These are phyloP conservation scores for Sprattus sprattus DNA, from an alignment of 2,113 vertebrate genomes.

Conservation along the genomic window DNA sequence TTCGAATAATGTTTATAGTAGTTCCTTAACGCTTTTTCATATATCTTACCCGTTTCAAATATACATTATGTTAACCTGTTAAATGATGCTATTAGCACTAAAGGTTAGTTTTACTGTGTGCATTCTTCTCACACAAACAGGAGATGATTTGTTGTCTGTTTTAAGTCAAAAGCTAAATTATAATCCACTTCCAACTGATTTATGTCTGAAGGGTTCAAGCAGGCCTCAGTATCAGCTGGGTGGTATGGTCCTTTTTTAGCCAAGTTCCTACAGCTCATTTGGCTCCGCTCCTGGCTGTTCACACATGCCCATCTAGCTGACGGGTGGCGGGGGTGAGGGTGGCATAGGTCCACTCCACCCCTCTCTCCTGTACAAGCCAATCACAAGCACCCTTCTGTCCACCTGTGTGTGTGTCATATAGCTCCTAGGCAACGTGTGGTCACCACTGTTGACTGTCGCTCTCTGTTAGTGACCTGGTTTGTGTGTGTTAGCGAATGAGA, in stretches of 20 bases:
- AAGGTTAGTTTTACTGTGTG: neutral
- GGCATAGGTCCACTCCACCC: neutral
- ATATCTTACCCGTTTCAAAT: neutral
- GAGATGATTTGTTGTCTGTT: neutral
- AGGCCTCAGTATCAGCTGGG: constrained; percentile 91
- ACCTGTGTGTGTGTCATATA: constrained; percentile 38
- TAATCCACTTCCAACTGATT: constrained; percentile 66
- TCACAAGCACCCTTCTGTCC: constrained; percentile 58
- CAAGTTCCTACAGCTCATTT: constrained; percentile 72
- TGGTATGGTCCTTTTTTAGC: constrained; percentile 84
- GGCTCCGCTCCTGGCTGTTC: constrained; percentile 80
- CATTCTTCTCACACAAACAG: neutral
- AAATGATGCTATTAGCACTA: neutral
- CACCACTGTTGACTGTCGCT: constrained; percentile 55
- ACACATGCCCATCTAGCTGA: constrained; percentile 52
- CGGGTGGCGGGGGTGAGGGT: constrained; percentile 10
- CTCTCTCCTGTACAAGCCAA: constrained; percentile 45
- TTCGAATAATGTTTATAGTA: neutral
- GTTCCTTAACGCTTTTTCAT: neutral
- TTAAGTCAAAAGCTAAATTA: neutral
- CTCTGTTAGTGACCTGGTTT: neutral
- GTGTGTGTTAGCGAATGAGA: neutral
- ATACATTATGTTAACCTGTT: neutral
- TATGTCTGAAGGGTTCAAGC: constrained; percentile 98
- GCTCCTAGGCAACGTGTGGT: constrained; percentile 54